Percentiles rank a stretch among this genome's conserved stretches.
Conservation (phyloP, 2,797 vertebrate genomes). For the Clarias laeviceps region DNA sequence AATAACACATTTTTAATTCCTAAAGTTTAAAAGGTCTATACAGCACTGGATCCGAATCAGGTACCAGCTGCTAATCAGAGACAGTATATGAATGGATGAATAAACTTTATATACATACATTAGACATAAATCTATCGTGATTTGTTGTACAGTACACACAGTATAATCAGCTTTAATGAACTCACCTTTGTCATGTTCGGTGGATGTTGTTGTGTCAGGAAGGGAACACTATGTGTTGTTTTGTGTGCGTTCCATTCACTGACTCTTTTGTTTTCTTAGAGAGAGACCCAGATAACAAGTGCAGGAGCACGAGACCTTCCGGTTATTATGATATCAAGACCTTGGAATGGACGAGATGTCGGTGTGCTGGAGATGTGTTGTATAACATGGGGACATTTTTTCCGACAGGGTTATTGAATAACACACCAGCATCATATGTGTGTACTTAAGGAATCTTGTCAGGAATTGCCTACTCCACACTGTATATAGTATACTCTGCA, state of each 20-base stretch:
- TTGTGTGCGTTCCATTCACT: slow-evolving; percentile 22
- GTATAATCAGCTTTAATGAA: slow-evolving; percentile 1
- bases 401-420: not conserved
- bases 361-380: slow-evolving; percentile 41
- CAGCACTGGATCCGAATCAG: not conserved
- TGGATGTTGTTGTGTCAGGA: slow-evolving; percentile 30
- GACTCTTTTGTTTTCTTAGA: slow-evolving; percentile 37
- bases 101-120: not conserved
- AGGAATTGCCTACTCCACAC: not conserved
- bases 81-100: not conserved
- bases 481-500: not conserved
- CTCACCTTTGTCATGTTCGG: not conserved
- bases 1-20: not conserved
- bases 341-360: slow-evolving; percentile 40
- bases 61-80: not conserved
- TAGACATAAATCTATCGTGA: not conserved
- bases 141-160: not conserved
- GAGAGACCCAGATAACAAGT: slow-evolving; percentile 55
- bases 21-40: not conserved
- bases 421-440: not conserved
- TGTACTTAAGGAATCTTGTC: not conserved
- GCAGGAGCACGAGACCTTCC: slow-evolving; percentile 55
- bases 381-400: slow-evolving; percentile 15
- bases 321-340: slow-evolving; percentile 62
- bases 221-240: slow-evolving; percentile 18